These are phyloP conservation scores for Muscicapa adusta DNA, from an alignment of 2,113 vertebrate species.

Conservation along the genomic window DNA sequence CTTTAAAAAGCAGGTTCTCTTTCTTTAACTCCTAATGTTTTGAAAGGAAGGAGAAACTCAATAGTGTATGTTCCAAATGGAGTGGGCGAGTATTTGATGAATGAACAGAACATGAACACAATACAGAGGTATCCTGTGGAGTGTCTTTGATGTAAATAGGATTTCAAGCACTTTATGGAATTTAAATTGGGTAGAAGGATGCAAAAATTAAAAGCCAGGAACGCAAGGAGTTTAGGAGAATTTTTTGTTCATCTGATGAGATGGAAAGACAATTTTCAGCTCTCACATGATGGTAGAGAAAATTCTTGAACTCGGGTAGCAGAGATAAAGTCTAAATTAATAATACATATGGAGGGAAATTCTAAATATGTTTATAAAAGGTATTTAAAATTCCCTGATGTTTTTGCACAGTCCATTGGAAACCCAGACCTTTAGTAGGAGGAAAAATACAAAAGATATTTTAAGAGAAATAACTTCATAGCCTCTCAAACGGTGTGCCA, in stretches of 20 bases:
- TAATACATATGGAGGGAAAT: not conserved
- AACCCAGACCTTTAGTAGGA: not conserved
- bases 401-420: not conserved
- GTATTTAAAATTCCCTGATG: not conserved
- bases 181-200: not conserved
- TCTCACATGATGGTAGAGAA: not conserved
- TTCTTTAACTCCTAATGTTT: not conserved
- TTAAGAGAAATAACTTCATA: not conserved
- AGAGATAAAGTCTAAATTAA: not conserved
- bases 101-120: not conserved
- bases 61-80: not conserved
- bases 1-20: not conserved
- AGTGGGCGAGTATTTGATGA: not conserved
- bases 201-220: not conserved
- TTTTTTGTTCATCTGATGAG: not conserved
- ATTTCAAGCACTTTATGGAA: not conserved
- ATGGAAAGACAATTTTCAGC: not conserved
- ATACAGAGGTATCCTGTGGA: not conserved
- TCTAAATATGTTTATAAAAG: not conserved
- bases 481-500: not conserved
- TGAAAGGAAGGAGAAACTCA: constrained; percentile 7
- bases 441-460: not conserved
- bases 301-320: not conserved
- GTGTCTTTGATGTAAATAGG: not conserved
- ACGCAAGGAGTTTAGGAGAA: not conserved